phyloP scores from a whole-genome alignment of 1,140 invertebrate species.

The Aethina tumida region DNA sequence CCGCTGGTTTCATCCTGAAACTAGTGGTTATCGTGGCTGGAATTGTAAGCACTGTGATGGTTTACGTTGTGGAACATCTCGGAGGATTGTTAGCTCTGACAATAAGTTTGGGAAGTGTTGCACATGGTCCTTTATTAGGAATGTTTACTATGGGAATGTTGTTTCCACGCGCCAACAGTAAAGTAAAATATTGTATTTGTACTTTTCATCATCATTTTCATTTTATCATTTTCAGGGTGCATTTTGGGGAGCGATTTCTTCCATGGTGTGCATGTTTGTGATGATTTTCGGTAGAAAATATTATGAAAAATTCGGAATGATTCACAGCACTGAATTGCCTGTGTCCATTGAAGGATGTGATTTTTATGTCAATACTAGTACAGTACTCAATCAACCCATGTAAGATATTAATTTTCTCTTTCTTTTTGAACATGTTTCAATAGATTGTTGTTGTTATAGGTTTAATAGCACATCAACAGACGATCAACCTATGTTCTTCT shows the following conservation, averaged over 20 bases:
- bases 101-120: constrained; percentile 50
- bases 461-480: constrained; percentile 6
- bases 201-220: constrained; percentile 1
- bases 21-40: constrained; percentile 48
- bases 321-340: constrained; percentile 16
- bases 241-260: constrained; percentile 17
- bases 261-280: constrained; percentile 10
- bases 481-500: constrained; percentile 18
- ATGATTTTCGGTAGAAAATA: constrained; percentile 18
- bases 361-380: constrained; percentile 6
- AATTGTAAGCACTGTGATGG: constrained; percentile 43
- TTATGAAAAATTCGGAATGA: constrained; percentile 17
- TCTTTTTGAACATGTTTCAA: too few species aligned
- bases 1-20: constrained; percentile 43
- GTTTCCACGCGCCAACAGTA: constrained; percentile 50
- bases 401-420: not conserved
- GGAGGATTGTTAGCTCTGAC: constrained; percentile 51
- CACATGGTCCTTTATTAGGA: constrained; percentile 53
- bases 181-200: constrained; percentile 29
- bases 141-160: constrained; percentile 58
- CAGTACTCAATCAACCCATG: too few species aligned
- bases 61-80: constrained; percentile 51
- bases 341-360: constrained; percentile 19
- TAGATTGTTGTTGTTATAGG: too few species aligned
- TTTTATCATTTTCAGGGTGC: constrained; percentile 20